Percentiles rank a stretch among this genome's conserved stretches.
phyloP scores from a whole-genome alignment of 2,797 vertebrate species.

The Phalanger gymnotis region DNA sequence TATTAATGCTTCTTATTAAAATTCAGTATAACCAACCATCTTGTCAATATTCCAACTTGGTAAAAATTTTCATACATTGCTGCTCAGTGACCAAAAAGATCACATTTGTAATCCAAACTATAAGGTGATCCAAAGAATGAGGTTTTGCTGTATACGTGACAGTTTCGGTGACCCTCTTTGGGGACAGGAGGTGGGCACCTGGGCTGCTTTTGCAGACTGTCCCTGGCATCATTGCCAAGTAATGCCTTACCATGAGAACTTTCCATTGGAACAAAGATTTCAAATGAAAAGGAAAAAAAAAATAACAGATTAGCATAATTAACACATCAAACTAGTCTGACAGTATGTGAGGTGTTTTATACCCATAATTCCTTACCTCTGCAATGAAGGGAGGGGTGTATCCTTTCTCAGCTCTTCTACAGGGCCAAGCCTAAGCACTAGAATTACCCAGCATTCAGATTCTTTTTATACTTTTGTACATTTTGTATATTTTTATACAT shows the following conservation, averaged over 20 bases:
- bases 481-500: neutral
- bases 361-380: neutral
- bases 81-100: neutral
- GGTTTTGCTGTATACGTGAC: neutral
- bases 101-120: neutral
- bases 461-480: neutral
- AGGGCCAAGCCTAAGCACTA: neutral
- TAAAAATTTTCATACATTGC: neutral
- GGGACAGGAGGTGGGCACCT: neutral
- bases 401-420: neutral
- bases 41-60: neutral
- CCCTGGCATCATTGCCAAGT: neutral
- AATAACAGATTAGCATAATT: neutral
- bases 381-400: neutral
- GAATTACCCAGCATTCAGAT: neutral
- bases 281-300: neutral
- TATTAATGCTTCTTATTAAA: neutral
- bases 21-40: neutral
- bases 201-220: neutral
- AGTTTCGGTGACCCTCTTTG: neutral
- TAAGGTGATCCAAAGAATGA: neutral
- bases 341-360: neutral
- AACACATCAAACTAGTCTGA: neutral
- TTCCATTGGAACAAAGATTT: neutral
- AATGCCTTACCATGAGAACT: neutral